Evolutionary conservation across 2,888 invertebrate species (phyloP), one percentile per base, ranked within the genome.

Genomic region (Lepidocyrtoides sp.): DNA sequence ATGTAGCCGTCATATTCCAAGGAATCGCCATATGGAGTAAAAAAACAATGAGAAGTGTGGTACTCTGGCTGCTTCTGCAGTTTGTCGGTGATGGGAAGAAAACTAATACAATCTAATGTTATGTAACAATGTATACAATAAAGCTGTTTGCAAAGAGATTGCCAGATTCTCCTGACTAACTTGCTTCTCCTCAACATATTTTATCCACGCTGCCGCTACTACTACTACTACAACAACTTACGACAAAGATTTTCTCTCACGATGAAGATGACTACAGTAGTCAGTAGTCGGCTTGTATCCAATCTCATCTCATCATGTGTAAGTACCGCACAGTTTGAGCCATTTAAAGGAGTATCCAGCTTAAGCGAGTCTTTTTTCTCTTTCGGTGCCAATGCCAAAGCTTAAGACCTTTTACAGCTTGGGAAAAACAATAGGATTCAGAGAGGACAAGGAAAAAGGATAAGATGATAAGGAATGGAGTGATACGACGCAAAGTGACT

Each of bases 311-410:
- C 85, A 85, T 72, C 54, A 66, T 29, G 20, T 36, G 32, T 26
- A 69, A 84, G 84, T 72, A 85, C 63, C 20, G 32, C 81, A 81
- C 36, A 57, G 60, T 81, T 36, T 81, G 60, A 57, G 57, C 32
- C 36, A 60, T 60, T 81, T 51, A 82, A 41, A 32, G 36, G 41
- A 63, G 60, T 63, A 82, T 82, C 60, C 83, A 83, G 48, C 83
- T 41, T 60, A 29, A 81, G 81, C 23, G n/a, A 81, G 41, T 60
- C 36, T 12, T 79, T 79, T 72, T 44, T 48, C 29, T 17, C 29
- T 63, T 79, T 79, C 32, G 51, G 82, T 88, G 51, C 54, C 77
- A 84, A 57, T 91, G 90, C 90, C 85, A 91, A 91, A 77, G 69
- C 85, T 79, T 81, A 85, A 91, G 85, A 85, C 81, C 57, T 79